These are phyloP conservation scores for Pelochelys cantorii DNA, from an alignment of 2,797 vertebrate genomes.

Conservation along the genomic window DNA sequence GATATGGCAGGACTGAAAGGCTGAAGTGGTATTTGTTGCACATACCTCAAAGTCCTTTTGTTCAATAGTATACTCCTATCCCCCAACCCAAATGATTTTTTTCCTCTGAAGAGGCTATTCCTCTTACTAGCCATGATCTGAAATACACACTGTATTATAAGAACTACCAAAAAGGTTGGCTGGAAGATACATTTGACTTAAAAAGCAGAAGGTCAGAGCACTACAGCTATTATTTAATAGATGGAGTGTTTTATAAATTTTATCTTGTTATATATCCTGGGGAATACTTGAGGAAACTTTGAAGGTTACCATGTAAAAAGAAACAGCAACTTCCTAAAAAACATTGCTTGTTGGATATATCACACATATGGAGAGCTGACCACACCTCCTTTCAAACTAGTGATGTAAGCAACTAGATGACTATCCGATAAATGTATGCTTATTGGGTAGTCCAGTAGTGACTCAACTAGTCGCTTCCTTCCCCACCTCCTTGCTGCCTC, in stretches of 20 bases:
- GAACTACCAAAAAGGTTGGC: neutral
- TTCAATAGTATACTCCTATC: neutral
- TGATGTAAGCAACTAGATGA: too few species aligned
- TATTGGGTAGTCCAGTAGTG: too few species aligned
- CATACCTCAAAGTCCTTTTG: neutral
- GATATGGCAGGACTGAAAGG: neutral
- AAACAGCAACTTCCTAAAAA: neutral
- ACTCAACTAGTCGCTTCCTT: too few species aligned
- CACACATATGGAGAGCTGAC: neutral
- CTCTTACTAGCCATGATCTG: neutral
- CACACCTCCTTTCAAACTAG: neutral
- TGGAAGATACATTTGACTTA: neutral
- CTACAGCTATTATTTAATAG: neutral
- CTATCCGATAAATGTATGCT: too few species aligned
- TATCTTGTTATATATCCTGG: too few species aligned
- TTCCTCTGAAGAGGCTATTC: neutral
- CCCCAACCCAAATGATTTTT: neutral
- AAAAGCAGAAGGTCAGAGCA: neutral
- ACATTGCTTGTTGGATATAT: neutral
- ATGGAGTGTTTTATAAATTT: too few species aligned
- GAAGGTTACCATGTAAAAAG: neutral
- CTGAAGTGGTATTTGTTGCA: neutral
- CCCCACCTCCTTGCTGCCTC: too few species aligned
- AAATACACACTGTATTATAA: neutral
- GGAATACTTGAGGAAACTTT: too few species aligned